phyloP scores from a whole-genome alignment of 2,797 vertebrate species.

The Ctenopoma multispine region DNA sequence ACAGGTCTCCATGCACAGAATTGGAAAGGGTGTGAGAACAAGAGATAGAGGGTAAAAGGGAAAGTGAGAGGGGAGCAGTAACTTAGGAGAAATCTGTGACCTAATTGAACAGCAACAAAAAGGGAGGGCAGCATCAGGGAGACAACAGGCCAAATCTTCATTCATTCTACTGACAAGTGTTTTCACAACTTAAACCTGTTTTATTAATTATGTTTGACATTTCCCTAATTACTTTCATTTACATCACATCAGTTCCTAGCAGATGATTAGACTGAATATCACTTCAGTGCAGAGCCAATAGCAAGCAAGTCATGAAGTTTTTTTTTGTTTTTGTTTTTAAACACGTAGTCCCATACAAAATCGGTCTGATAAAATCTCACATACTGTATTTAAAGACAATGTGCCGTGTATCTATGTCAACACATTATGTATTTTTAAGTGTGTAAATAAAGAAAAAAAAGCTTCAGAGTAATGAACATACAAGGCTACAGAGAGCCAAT shows the following conservation, averaged over 20 bases:
- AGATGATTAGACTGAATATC: constrained; percentile 92
- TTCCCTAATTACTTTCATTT: constrained; percentile 97
- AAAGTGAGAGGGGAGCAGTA: constrained; percentile 73
- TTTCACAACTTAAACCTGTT: constrained; percentile 94
- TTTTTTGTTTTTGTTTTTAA: constrained; percentile 32
- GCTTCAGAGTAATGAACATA: constrained; percentile 56
- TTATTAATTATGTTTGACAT: constrained; percentile 96
- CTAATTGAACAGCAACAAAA: constrained; percentile 86
- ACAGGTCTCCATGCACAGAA: constrained; percentile 81
- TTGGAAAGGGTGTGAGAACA: constrained; percentile 72
- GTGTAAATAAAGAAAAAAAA: constrained; percentile 58
- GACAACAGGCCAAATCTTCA: constrained; percentile 84
- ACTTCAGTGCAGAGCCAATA: constrained; percentile 80
- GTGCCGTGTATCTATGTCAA: constrained; percentile 21
- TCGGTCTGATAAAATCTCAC: constrained; percentile 48
- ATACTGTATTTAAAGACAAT: constrained; percentile 9
- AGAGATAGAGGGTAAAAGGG: constrained; percentile 73
- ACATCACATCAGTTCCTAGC: constrained; percentile 95
- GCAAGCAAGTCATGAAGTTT: constrained; percentile 47
- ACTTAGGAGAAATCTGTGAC: constrained; percentile 85
- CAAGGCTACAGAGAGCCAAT: constrained; percentile 26
- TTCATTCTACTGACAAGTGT: constrained; percentile 96
- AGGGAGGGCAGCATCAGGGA: constrained; percentile 70
- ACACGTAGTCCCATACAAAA: constrained; percentile 37
- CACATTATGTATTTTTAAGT: constrained; percentile 9